Evolutionary conservation across 2,797 vertebrate species (phyloP).

Genomic region (Sebastes itinus): DNA sequence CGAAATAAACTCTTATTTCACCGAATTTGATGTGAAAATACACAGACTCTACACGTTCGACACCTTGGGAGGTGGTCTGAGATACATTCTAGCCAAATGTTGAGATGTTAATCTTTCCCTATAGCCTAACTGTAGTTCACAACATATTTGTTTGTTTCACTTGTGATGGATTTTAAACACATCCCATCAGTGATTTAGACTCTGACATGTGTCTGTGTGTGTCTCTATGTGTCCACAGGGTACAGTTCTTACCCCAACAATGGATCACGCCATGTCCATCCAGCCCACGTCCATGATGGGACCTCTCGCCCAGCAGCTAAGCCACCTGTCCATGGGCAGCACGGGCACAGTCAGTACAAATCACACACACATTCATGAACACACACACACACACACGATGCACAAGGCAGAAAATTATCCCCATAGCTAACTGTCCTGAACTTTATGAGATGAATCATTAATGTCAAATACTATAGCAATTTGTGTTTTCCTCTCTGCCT

Average conservation of each 20-base stretch:
- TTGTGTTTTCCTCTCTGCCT: constrained; percentile 38
- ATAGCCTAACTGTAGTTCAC: neutral
- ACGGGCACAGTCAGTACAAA: constrained; percentile 87
- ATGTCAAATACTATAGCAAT: neutral
- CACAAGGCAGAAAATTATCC: neutral
- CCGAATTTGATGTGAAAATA: fast-evolving
- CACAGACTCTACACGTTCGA: neutral
- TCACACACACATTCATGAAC: neutral
- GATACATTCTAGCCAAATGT: neutral
- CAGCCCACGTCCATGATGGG: constrained; percentile 94
- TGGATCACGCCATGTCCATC: constrained; percentile 94
- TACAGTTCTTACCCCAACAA: constrained; percentile 89
- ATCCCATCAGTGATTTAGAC: neutral
- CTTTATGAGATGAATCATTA: neutral
- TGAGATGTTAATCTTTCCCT: neutral
- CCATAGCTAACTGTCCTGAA: neutral
- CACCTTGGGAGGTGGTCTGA: neutral
- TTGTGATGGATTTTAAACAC: neutral
- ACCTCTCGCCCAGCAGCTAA: constrained; percentile 91
- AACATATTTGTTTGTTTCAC: neutral
- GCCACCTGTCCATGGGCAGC: constrained; percentile 91
- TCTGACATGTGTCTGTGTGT: neutral
- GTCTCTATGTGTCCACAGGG: constrained; percentile 77
- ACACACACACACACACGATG: neutral
- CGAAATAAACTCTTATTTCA: no score